Percentiles rank a stretch among this genome's conserved stretches.
These are phyloP conservation scores for Eristalis tenax DNA, from an alignment of 2,888 invertebrate species.

Conservation along the genomic window DNA sequence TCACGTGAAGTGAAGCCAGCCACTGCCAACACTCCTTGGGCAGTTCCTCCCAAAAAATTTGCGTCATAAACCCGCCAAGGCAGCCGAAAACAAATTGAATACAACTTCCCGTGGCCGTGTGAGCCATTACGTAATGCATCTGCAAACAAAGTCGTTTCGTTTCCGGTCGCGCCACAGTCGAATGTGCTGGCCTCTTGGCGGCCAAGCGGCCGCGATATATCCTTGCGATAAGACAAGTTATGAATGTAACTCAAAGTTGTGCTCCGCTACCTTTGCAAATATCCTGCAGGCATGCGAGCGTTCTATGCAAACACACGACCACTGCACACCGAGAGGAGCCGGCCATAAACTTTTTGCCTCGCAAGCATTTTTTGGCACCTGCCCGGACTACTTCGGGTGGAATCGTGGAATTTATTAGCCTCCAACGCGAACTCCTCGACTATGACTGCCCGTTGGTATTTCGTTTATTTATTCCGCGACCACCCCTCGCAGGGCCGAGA, in stretches of 20 bases:
- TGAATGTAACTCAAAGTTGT: slow-evolving; percentile 57
- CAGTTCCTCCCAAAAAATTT: neutral
- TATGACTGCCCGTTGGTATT: slow-evolving; percentile 39
- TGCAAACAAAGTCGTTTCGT: slow-evolving; percentile 49
- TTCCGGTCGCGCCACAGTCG: slow-evolving; percentile 32
- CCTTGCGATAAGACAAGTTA: slow-evolving; percentile 60
- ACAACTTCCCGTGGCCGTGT: slow-evolving; percentile 36
- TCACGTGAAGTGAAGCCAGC: too few species aligned
- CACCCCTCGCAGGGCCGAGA: slow-evolving; percentile 45
- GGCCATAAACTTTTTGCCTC: slow-evolving; percentile 53
- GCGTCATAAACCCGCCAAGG: neutral
- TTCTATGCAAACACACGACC: slow-evolving; percentile 57
- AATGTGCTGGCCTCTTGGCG: slow-evolving; percentile 4
- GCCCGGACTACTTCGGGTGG: slow-evolving; percentile 43
- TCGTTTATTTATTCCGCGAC: slow-evolving; percentile 45
- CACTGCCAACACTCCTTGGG: too few species aligned
- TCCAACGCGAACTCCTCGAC: neutral
- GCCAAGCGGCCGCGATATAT: slow-evolving; percentile 50
- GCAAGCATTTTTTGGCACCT: slow-evolving; percentile 68
- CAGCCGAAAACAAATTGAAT: slow-evolving; percentile 9
- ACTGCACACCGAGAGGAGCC: neutral
- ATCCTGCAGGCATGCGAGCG: slow-evolving; percentile 67
- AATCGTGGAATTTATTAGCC: slow-evolving; percentile 61
- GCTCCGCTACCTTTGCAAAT: slow-evolving; percentile 61
- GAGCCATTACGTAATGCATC: slow-evolving; percentile 43